phyloP scores from a whole-genome alignment of 2,888 invertebrate species.

The Ichneumoninae sp. region DNA sequence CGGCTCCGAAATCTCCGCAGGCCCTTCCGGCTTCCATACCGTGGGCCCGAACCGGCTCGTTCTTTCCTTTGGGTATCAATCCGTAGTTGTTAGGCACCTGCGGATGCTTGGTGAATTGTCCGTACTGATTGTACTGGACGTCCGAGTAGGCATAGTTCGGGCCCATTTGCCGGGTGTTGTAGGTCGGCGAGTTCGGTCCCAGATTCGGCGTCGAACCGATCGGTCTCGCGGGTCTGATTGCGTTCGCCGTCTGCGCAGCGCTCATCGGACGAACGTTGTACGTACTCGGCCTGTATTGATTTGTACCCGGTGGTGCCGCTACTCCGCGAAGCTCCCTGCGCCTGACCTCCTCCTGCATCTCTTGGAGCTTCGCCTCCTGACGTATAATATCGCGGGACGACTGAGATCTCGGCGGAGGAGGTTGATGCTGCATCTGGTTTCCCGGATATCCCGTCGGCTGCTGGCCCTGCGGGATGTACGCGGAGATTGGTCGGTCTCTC shows the following conservation, averaged over 20 bases:
- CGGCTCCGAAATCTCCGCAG: constrained; percentile 64
- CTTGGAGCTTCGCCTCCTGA: constrained; percentile 89
- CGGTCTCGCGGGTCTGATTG: constrained; percentile 75
- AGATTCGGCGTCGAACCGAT: constrained; percentile 81
- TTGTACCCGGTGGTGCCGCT: constrained; percentile 68
- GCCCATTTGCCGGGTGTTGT: constrained; percentile 64
- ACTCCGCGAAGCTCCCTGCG: constrained; percentile 85
- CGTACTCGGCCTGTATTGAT: constrained; percentile 78
- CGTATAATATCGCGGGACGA: constrained; percentile 85
- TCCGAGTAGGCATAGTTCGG: constrained; percentile 77
- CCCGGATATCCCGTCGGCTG: constrained; percentile 73
- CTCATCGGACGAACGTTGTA: constrained; percentile 76
- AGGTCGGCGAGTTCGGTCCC: constrained; percentile 76
- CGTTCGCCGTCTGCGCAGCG: constrained; percentile 74
- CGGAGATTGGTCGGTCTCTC: constrained; percentile 87
- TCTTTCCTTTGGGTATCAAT: constrained; percentile 73
- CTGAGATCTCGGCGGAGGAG: constrained; percentile 83
- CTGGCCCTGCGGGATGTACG: constrained; percentile 84
- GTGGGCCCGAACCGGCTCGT: constrained; percentile 71
- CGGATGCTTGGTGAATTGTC: constrained; percentile 76
- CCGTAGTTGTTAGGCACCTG: constrained; percentile 74
- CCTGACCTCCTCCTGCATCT: constrained; percentile 93
- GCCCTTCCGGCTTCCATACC: constrained; percentile 57
- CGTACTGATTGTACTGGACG: constrained; percentile 77
- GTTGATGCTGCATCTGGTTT: constrained; percentile 77